Percentiles rank a stretch among this genome's conserved stretches.
Conservation (phyloP, 2,797 vertebrate genomes). For the Perodicticus potto region DNA sequence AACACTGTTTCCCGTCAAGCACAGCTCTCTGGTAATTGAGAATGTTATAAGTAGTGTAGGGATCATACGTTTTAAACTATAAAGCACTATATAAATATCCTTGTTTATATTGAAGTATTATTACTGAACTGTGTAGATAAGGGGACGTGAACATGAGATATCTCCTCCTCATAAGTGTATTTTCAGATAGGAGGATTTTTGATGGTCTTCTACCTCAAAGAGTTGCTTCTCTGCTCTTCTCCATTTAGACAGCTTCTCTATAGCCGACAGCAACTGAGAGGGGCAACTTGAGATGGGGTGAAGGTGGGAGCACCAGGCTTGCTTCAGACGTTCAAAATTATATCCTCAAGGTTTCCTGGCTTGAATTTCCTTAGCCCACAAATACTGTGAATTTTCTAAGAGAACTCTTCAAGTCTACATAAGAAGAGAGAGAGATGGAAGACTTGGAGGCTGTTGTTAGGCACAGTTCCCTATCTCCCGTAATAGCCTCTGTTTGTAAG, state of each 20-base stretch:
- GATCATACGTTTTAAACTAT: neutral
- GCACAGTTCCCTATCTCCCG: too few species aligned
- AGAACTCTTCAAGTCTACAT: neutral
- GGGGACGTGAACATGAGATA: neutral
- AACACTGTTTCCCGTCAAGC: neutral
- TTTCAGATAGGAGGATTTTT: neutral
- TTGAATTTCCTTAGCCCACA: neutral
- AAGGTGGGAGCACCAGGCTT: neutral
- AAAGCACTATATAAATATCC: neutral
- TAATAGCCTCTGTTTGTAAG: too few species aligned
- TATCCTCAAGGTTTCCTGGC: neutral
- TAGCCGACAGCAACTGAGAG: neutral
- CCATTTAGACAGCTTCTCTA: neutral
- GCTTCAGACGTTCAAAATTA: neutral
- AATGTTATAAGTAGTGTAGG: neutral
- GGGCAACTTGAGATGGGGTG: neutral
- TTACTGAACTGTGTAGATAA: neutral
- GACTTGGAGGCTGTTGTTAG: neutral
- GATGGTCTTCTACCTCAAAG: neutral
- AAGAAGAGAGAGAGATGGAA: neutral
- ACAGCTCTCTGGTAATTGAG: neutral
- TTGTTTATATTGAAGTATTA: neutral
- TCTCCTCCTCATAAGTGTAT: neutral
- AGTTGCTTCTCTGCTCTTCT: neutral
- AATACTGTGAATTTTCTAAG: neutral